phyloP scores from a whole-genome alignment of 2,888 invertebrate genomes.

The Meiosimyza decipiens region DNA sequence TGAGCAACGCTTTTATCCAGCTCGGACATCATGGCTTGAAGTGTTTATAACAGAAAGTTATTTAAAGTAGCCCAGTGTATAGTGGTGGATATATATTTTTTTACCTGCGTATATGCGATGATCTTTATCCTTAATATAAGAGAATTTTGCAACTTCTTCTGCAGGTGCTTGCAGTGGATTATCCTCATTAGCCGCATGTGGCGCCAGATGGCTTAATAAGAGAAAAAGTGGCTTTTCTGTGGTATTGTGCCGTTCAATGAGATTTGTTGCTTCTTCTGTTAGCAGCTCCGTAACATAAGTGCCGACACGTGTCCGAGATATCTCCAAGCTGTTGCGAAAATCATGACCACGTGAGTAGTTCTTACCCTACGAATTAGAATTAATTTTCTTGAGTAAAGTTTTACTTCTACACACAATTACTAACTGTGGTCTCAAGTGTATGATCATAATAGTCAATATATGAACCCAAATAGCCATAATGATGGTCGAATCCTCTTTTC shows the following conservation, averaged over 20 bases:
- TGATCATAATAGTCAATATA: constrained; percentile 84
- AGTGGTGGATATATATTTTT: not conserved
- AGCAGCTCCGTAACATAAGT: constrained; percentile 78
- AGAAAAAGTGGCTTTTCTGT: constrained; percentile 77
- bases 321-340: constrained; percentile 68
- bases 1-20: constrained; percentile 87
- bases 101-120: constrained; percentile 77
- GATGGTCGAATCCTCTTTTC: constrained; percentile 80
- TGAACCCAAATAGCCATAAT: constrained; percentile 87
- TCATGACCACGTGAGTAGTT: constrained; percentile 67
- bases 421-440: constrained; percentile 67
- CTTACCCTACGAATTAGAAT: constrained; percentile 43
- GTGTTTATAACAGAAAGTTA: constrained; percentile 8
- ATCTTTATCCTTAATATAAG: constrained; percentile 74
- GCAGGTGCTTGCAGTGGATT: constrained; percentile 78
- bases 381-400: constrained; percentile 37
- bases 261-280: constrained; percentile 72
- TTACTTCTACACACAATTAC: constrained; percentile 36
- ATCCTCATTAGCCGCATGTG: constrained; percentile 80
- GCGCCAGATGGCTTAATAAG: constrained; percentile 82
- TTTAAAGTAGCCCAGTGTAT: not conserved
- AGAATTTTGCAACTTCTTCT: constrained; percentile 75
- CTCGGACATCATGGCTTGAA: constrained; percentile 83
- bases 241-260: constrained; percentile 71
- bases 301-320: constrained; percentile 69